A percentile compares a stretch with the other conserved stretches of the same genome.
Conservation (phyloP, 2,888 invertebrate species). For the Phrixothrix hirtus region DNA sequence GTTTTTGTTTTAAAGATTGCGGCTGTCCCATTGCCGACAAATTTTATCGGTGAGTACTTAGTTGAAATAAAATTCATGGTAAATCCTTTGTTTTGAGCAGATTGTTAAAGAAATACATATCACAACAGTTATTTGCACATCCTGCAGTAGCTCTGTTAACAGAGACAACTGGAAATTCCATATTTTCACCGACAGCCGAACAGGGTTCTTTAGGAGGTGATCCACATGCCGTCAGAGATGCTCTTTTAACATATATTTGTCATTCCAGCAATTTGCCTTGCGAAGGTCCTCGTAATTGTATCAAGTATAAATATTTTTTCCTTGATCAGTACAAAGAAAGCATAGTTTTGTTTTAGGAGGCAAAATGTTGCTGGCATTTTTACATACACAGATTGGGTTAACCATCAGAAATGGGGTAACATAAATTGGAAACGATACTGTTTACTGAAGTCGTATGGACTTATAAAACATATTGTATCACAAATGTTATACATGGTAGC, state of each 20-base stretch:
- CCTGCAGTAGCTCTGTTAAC: conserved; percentile 75
- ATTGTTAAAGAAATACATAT: conserved; percentile 63
- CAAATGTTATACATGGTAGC: conserved; percentile 78
- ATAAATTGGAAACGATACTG: conserved; percentile 67
- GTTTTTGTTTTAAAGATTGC: conserved; percentile 86
- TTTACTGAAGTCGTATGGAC: conserved; percentile 77
- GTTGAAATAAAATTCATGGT: conserved; percentile 2
- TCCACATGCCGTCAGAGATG: conserved; percentile 76
- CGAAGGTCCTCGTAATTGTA: conserved; percentile 57
- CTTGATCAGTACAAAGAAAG: no score
- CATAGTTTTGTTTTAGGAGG: conserved; percentile 45
- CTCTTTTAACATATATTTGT: conserved; percentile 81
- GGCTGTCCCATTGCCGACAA: conserved; percentile 73
- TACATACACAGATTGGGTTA: conserved; percentile 83
- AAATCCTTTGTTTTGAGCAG: conserved; percentile 49
- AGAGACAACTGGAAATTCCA: conserved; percentile 65
- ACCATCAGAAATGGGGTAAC: conserved; percentile 63
- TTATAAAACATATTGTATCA: conserved; percentile 79
- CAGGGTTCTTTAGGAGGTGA: conserved; percentile 60
- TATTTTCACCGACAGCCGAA: conserved; percentile 70
- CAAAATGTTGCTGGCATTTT: conserved; percentile 78
- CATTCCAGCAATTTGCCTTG: conserved; percentile 84
- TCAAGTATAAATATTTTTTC: no score
- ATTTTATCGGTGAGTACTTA: conserved; percentile 57
- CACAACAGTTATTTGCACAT: conserved; percentile 70